Evolutionary conservation across 1,140 invertebrate genomes (phyloP).

Genomic region (Hyphantria cunea): DNA sequence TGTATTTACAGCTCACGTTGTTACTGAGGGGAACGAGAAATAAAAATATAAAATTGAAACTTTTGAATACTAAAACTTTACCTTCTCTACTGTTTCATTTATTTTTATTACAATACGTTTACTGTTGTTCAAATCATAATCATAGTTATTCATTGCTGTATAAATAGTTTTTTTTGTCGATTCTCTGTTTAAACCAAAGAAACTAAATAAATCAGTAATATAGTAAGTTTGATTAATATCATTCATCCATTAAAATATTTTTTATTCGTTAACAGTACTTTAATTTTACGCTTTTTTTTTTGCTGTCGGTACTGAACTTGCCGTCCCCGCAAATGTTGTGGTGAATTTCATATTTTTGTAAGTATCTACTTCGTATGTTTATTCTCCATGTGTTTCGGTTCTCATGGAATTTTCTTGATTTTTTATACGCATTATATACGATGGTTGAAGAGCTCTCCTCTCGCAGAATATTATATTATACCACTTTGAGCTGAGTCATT

Average conservation of each 20-base stretch:
- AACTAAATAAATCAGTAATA: background rate
- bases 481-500: constrained; percentile 51
- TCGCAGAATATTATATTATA: constrained; percentile 56
- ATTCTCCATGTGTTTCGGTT: constrained; percentile 81
- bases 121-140: too few relatives aligned
- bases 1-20: too few relatives aligned
- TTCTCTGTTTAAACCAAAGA: background rate
- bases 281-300: background rate
- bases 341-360: constrained; percentile 82
- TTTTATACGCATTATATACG: constrained; percentile 76
- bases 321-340: constrained; percentile 78
- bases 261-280: too few relatives aligned
- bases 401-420: constrained; percentile 79
- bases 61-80: too few relatives aligned
- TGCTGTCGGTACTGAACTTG: constrained; percentile 54
- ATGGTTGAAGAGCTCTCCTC: constrained; percentile 56
- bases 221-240: background rate
- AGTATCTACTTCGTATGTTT: constrained; percentile 80
- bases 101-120: too few relatives aligned
- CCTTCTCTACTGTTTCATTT: too few relatives aligned
- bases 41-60: too few relatives aligned
- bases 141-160: too few relatives aligned
- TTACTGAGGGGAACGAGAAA: too few relatives aligned
- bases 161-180: too few relatives aligned
- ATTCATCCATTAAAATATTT: background rate